Evolutionary conservation across 2,797 vertebrate species (phyloP).

Genomic region (Sitta carolinensis): DNA sequence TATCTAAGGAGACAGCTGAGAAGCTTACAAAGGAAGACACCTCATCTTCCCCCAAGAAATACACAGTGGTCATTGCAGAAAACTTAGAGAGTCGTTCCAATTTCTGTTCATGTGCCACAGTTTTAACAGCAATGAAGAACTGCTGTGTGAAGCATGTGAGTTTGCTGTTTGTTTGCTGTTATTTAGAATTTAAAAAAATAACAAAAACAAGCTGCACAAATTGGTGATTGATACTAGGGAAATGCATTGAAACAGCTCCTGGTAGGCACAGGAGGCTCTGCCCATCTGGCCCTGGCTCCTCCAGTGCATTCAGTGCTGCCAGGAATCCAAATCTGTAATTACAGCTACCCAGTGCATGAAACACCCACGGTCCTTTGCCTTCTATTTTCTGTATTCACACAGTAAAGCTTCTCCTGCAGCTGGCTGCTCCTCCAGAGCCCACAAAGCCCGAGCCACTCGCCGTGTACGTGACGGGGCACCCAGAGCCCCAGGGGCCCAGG

Average conservation of each 20-base stretch:
- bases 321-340: constrained; percentile 50
- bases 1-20: not conserved
- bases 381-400: not conserved
- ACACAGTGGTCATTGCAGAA: not conserved
- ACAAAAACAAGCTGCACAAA: not conserved
- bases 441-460: not conserved
- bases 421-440: not conserved
- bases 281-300: constrained; percentile 61
- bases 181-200: not conserved
- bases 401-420: not conserved
- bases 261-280: constrained; percentile 39
- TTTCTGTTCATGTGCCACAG: not conserved
- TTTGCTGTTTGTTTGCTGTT: not conserved
- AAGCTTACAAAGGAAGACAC: not conserved
- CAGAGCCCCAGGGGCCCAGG: accelerated
- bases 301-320: constrained; percentile 11
- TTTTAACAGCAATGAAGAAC: not conserved
- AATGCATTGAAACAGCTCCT: constrained; percentile 28
- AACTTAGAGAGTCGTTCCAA: not conserved
- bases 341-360: constrained; percentile 31
- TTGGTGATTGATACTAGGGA: constrained; percentile 11
- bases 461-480: accelerated
- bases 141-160: not conserved
- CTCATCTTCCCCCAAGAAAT: not conserved
- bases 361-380: not conserved